Evolutionary conservation across 1,140 invertebrate species (phyloP), one percentile per base, ranked within the genome.

Genomic region (Doryteuthis pealeii): DNA sequence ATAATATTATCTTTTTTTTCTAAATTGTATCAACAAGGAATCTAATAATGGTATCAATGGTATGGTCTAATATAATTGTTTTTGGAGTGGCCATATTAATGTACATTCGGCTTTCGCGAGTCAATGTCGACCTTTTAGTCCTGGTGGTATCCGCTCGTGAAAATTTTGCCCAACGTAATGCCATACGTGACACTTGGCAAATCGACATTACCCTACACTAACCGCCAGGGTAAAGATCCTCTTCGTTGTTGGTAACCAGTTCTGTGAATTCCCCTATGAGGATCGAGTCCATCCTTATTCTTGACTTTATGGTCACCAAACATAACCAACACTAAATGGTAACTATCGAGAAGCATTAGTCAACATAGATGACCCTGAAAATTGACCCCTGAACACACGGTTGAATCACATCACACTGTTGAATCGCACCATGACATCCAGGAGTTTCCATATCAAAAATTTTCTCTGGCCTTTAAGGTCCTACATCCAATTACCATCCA

Each of bases 221-320:
- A 3, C 15, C 28, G 5, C 1, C 3, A 6, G 28, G 31, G 31
- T 68, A 6, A 68, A 68, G 30, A 30, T 68, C 6, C 30, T 2
- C 10, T 78, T 78, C 67, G 54, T 78, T n/a, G 31, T 78, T 71
- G 77, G 77, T 43, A 58, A 43, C n/a, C 65, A 33, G n/a, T 31
- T 49, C 31, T 78, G 77, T 76, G 68, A 70, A 58, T 15, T 78
- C 2, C 71, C 72, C n/a, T 2, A 31, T 28, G 2, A 35, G 15
- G 71, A 71, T 28, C 73, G 77, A 74, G 70, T 72, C 66, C 45
- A 75, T 45, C 2, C 14, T 14, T 75, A 75, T 71, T 66, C 54
- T 0, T 78, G 77, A n/a, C 66, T 66, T 22, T 14, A 10, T 71
- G 68, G 65, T 62, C 49, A 32, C 68, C 69, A 22, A 30, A 58